Evolutionary conservation across 2,113 vertebrate genomes (phyloP).

Genomic region (Myiozetetes cayanensis): DNA sequence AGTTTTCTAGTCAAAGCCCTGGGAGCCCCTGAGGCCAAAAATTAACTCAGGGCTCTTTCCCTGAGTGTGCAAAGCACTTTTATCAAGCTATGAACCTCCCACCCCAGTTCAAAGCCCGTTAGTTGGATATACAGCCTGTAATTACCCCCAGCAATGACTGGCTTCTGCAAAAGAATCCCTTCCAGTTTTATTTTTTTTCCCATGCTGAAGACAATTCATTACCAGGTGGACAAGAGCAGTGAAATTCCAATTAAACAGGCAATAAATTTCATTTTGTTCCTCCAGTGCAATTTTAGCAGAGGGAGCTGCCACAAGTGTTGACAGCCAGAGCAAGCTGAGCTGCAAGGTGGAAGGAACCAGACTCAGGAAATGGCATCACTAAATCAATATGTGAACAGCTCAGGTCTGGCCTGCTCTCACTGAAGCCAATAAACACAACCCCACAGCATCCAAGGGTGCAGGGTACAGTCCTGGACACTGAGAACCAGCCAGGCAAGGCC

Average conservation of each 20-base stretch:
- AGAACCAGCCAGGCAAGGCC: neutral
- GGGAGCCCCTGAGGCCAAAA: neutral
- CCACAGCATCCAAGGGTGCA: accelerated
- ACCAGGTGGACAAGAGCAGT: neutral
- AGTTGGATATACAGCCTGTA: neutral
- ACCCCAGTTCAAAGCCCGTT: neutral
- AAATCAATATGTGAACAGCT: neutral
- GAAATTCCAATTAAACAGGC: neutral
- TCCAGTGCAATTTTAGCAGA: neutral
- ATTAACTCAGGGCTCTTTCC: neutral
- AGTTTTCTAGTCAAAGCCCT: neutral
- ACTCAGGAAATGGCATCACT: neutral
- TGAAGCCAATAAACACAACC: neutral
- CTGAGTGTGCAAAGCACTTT: neutral
- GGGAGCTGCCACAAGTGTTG: neutral
- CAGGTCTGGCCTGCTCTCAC: neutral
- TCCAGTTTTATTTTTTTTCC: neutral
- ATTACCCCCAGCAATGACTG: neutral
- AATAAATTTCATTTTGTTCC: neutral
- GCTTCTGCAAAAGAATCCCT: neutral
- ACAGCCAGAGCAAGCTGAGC: neutral
- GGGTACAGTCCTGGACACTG: neutral
- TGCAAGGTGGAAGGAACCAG: neutral
- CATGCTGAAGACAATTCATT: neutral
- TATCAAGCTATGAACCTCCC: neutral